phyloP scores from a whole-genome alignment of 2,113 vertebrate genomes.

The Cyphomyrus plagiostoma region DNA sequence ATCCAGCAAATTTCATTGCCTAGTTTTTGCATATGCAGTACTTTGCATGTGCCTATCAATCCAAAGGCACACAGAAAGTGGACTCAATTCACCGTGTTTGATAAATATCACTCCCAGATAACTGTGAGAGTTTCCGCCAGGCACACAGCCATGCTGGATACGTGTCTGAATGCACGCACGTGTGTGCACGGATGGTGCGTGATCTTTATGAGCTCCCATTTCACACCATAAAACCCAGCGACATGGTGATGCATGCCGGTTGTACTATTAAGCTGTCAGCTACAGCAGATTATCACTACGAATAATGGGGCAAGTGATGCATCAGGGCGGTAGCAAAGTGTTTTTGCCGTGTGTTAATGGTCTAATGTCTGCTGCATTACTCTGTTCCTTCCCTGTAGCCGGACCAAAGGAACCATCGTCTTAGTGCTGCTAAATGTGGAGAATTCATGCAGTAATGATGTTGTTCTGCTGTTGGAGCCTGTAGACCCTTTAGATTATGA shows the following conservation, averaged over 20 bases:
- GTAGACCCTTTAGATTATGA: neutral
- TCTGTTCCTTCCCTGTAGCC: neutral
- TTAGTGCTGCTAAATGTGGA: neutral
- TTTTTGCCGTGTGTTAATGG: neutral
- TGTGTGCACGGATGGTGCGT: neutral
- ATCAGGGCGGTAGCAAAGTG: neutral
- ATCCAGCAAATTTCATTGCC: neutral
- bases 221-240: neutral
- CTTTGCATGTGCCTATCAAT: neutral
- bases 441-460: neutral
- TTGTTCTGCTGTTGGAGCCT: neutral
- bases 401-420: neutral
- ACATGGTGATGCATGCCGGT: neutral
- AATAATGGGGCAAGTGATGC: conserved; percentile 6
- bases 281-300: neutral
- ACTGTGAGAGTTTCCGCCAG: neutral
- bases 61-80: neutral
- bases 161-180: neutral
- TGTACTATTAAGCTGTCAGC: conserved; percentile 24
- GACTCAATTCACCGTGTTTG: neutral
- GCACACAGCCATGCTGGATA: neutral
- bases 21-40: neutral
- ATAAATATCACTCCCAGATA: neutral
- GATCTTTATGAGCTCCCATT: neutral
- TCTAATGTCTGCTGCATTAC: neutral